Base-by-base conservation (phyloP, 2,888 invertebrate genomes). In the Eilema griseolum region DNA sequence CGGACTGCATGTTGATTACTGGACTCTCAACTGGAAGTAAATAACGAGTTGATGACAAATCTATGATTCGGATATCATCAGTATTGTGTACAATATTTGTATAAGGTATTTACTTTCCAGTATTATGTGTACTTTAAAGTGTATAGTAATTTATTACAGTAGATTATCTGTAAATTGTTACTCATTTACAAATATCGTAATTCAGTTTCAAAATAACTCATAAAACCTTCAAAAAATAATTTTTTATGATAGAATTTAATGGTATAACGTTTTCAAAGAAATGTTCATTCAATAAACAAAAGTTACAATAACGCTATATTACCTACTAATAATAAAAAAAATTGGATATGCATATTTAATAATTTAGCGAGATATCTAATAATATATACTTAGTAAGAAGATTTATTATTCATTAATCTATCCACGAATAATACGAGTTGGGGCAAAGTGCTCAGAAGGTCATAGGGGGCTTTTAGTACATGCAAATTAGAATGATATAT, bases 1-100 rank as follows among this genome's bases (percentile, higher is more conserved):
- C 93, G 56, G 92, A 91, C 85, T 95, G 95, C 75, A 91, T 92
- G 88, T 93, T 94, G 87, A 95, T 89, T 82, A 92, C 92, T 75
- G 95, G 94, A 83, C 93, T 96, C 90, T 96, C 96, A 84, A 96
- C 96, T 96, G 95, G 80, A 95, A 94, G 82, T 83, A 86, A 88
- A 85, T 81, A 88, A 77, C 66, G 66, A 61, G 61, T 57, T 73
- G 65, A 73, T 81, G 80, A 77, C 74, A 73, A 77, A 63, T 23
- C 26, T 24, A 7, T 11, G 20, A 46, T 23, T 3, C 23, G 24
- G 31, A 56, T 14, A 31, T 65, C 52, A 65, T 65, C 52, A 65
- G n/a, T 3, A 59, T 28, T 20, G 52, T 23, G 1, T 56, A 46
- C 10, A 20, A 28, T n/a, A 52, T 7, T 52, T 26, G 0, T 59